Base-by-base conservation (phyloP, 2,888 invertebrate species). In the Mesoligia furuncula region DNA sequence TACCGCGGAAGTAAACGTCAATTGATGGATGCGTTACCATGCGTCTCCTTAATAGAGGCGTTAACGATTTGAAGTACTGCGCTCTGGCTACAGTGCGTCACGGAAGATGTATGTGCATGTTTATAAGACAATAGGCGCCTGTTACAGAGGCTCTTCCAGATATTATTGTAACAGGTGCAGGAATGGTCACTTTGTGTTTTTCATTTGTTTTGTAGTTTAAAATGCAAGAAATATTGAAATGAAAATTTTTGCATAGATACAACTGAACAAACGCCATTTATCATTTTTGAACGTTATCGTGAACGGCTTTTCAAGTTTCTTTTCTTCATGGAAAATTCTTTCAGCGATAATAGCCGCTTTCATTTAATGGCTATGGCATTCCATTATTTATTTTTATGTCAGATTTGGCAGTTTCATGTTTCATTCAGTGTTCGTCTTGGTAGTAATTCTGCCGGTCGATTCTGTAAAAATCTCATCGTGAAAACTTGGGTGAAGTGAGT, bases 1-100 rank as follows among this genome's bases (percentile, higher is more conserved):
- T 83, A 84, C 61, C 86, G 72, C 80, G 84, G 85, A 85, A 84
- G 81, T 77, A 68, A 77, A 83, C 39, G 24, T 68, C 86, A 85
- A 82, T 79, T 84, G 83, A 79, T 86, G 79, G 45, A 83, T 84
- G 70, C 27, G 72, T 75, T 39, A 74, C 65, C 61, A 73, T 42
- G 85, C 39, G 39, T 36, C 61, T 61, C 31, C 42, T 48, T 70
- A 85, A 73, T 70, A 72, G 66, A 65, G 1, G 73, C 57, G 73
- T 61, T 71, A 75, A 85, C 42, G 83, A 83, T 75, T 51, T 75
- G 54, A 79, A 73, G 62, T 61, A 68, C 61, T 71, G 64, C 61
- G n/a, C 59, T 71, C 27, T n/a, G 42, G 2, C 2, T 51, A 84
- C 86, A 84, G 79, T 73, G 3, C 39, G 15, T 67, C 73, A 36